These are phyloP conservation scores for Meiosimyza decipiens DNA, from an alignment of 2,888 invertebrate genomes.

Conservation along the genomic window DNA sequence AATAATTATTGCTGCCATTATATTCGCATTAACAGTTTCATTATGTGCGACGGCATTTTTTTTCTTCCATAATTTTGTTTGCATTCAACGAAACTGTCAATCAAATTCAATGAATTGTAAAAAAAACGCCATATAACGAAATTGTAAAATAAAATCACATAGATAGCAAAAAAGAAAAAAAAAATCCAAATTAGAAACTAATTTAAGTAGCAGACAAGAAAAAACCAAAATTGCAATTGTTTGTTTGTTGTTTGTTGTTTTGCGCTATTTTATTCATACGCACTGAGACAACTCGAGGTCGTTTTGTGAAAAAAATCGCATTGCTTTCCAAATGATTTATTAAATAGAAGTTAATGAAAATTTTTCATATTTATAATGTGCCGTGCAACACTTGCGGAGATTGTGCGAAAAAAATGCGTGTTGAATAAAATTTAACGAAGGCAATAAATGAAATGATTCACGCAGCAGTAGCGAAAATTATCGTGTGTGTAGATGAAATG, in stretches of 20 bases:
- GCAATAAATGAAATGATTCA: no score
- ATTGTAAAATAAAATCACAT: neutral
- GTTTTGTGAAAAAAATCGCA: slow-evolving; percentile 30
- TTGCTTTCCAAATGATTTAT: neutral
- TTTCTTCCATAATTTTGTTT: neutral
- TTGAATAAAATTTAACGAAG: no score
- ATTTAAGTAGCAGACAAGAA: neutral
- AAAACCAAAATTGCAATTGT: no score
- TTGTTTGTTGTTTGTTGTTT: slow-evolving; percentile 16
- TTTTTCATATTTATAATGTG: no score
- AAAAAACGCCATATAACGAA: neutral
- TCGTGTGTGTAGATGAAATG: neutral
- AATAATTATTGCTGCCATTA: slow-evolving; percentile 15
- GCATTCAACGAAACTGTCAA: slow-evolving; percentile 10
- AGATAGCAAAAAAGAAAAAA: neutral
- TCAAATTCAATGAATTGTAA: slow-evolving; percentile 12
- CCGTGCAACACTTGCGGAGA: no score
- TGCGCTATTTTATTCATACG: slow-evolving; percentile 8
- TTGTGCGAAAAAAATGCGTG: no score
- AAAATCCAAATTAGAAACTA: slow-evolving; percentile 2
- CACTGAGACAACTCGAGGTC: neutral
- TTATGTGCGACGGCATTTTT: neutral
- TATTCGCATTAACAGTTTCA: slow-evolving; percentile 25
- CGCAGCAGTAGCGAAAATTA: no score
- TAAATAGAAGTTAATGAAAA: no score